Base-by-base conservation (phyloP, 2,797 vertebrate genomes). In the Pitangus sulphuratus region DNA sequence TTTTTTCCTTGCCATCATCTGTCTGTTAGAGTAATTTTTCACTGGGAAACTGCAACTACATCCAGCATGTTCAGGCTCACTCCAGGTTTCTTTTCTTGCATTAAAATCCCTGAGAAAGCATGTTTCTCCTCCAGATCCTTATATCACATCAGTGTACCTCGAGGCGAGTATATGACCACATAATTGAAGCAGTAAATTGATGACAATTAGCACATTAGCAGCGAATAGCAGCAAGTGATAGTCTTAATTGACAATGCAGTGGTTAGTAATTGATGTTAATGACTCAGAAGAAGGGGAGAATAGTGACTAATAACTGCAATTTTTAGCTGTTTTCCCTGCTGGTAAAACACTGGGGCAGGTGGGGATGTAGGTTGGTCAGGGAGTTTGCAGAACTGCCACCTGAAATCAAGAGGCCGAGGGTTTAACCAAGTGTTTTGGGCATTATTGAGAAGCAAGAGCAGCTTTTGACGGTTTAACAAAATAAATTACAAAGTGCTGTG, bases 171-270 rank as follows among this genome's bases (percentile, higher is more conserved):
- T 94, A 91, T 93, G 95, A 61, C 89, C 97, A 97, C 70, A 25
- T 87, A 94, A 97, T 94, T 97, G 95, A 74, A 90, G 80, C 78
- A 80, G 82, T 95, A 97, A 97, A 96, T 95, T 95, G 94, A 95
- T 94, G 89, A 91, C 96, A 97, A 91, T 98, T 95, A 97, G 93
- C 89, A 56, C 80, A 91, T 95, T 96, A 94, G 87, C 80, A 85
- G 78, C 87, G 90, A 96, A 95, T 72, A 97, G 80, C 95, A 91
- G 89, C 86, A 80, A 94, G 80, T 47, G 85, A 91, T 94, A 88
- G 81, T 54, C 74, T 89, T 96, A 95, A 96, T 89, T 96, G 96
- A 92, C 95, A 97, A 68, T 64, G 70, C 81, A 84, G 77, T 24
- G 66, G 84, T 87, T 91, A 64, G 58, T 92, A 95, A 94, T 93